Base-by-base conservation (phyloP, 2,797 vertebrate genomes). In the Tachyglossus aculeatus region DNA sequence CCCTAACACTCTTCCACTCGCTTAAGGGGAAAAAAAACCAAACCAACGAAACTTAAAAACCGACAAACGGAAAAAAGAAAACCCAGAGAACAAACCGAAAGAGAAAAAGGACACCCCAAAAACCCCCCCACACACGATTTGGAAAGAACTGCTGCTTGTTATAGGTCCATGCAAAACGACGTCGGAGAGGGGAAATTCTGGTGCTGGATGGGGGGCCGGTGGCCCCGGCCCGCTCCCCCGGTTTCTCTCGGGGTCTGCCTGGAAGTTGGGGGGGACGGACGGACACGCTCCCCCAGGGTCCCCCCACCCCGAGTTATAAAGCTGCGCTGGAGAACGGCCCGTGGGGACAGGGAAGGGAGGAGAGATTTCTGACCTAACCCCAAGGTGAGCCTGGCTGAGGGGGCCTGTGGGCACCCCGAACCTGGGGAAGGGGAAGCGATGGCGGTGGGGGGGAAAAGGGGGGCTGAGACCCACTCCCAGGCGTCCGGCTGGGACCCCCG, bases 41-140 rank as follows among this genome's bases (percentile, higher is more conserved):
- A n/a, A n/a, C n/a, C 24, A 13, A 27, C 87, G 88, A 82, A 89
- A 73, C 85, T n/a, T n/a, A n/a, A n/a, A 77, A 76, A 60, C 44
- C 24, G 52, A 81, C 71, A 29, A 58, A 19, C 37, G 45, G 22
- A 21, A 58, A 58, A 73, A 76, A n/a, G n/a, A n/a, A n/a, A n/a
- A n/a, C n/a, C 24, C 9, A 27, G 87, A 88, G 82, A 89, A 73
- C 85, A 93, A 94, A 91, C 83, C 86, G 92, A 93, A 91, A 93
- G 94, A 87, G 91, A 93, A 83, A 74, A 91, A 83, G 76, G 66
- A 80, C 50, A 71, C 63, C 71, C 67, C 78, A 48, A 66, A 71
- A 77, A n/a, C n/a, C n/a, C 63, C 63, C 81, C 58, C 66, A 73
- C 64, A 77, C 31, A 7, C 16, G 10, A 70, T 73, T 88, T 74